Conservation (phyloP, 2,113 vertebrate genomes). For the Cottus gobio region DNA sequence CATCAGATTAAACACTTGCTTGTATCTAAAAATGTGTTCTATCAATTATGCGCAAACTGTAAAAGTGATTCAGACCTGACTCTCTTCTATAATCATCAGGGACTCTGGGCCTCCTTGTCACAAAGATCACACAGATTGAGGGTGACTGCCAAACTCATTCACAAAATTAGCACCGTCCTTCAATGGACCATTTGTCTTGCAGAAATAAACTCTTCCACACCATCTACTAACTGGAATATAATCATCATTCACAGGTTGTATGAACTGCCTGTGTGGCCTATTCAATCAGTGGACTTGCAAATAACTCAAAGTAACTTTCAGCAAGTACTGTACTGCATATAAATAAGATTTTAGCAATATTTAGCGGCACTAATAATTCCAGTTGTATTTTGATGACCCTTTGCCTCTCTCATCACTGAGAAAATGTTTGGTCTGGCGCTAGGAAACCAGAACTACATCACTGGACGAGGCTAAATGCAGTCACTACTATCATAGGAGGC, state of each 20-base stretch:
- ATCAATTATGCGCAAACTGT: constrained; percentile 39
- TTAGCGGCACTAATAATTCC: background rate
- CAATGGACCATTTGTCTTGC: constrained; percentile 22
- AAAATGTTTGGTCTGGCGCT: background rate
- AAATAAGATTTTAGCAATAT: constrained; percentile 21
- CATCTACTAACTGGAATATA: constrained; percentile 5
- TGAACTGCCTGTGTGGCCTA: background rate
- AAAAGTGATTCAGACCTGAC: constrained; percentile 37
- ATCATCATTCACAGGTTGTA: background rate
- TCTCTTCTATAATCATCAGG: constrained; percentile 57
- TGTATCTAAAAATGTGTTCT: constrained; percentile 7
- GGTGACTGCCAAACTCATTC: constrained; percentile 46
- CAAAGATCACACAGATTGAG: constrained; percentile 38
- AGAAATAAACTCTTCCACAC: constrained; percentile 16
- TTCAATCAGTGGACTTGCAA: background rate
- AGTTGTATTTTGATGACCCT: background rate
- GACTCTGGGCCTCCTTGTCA: constrained; percentile 32
- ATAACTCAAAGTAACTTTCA: background rate
- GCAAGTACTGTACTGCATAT: background rate
- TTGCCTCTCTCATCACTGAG: constrained; percentile 21
- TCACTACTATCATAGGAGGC: background rate
- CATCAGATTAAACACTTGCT: background rate
- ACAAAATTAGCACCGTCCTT: constrained; percentile 51
- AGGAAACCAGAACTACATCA: constrained; percentile 8
- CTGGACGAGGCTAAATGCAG: constrained; percentile 8